phyloP scores from a whole-genome alignment of 2,888 invertebrate genomes.

The Gerris lacustris region DNA sequence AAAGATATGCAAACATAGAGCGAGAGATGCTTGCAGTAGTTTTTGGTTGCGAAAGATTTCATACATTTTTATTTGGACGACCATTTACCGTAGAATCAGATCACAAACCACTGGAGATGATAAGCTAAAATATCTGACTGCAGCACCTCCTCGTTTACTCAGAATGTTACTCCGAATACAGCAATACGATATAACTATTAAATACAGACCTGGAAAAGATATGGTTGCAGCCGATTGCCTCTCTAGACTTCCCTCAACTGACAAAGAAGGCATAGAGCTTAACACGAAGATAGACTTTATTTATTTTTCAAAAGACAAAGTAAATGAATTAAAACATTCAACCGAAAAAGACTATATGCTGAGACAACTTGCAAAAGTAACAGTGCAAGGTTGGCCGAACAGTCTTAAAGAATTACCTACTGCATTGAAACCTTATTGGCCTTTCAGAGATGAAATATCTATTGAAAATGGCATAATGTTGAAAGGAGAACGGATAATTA shows the following conservation, averaged over 20 bases:
- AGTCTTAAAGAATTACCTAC: background rate
- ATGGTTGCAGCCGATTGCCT: background rate
- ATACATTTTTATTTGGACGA: slow-evolving; percentile 33
- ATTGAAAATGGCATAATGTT: background rate
- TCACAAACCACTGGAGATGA: slow-evolving; percentile 33
- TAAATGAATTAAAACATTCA: background rate
- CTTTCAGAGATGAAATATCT: background rate
- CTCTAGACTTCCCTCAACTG: background rate
- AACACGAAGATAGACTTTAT: background rate
- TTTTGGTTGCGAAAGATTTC: slow-evolving; percentile 33
- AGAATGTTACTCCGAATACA: slow-evolving; percentile 18
- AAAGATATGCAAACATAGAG: slow-evolving; percentile 33
- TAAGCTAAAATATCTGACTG: slow-evolving; percentile 26
- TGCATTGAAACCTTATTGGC: background rate
- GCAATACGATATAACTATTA: slow-evolving; percentile 13
- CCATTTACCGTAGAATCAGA: slow-evolving; percentile 30
- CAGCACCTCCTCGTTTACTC: slow-evolving; percentile 19
- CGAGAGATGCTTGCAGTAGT: slow-evolving; percentile 33
- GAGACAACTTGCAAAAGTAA: background rate
- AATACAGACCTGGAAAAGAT: slow-evolving; percentile 13
- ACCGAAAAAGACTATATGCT: background rate
- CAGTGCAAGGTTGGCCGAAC: background rate
- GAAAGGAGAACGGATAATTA: background rate
- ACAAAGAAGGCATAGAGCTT: background rate
- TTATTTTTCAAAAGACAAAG: background rate